A percentile compares a stretch with the other conserved stretches of the same genome.
Evolutionary conservation across 2,113 vertebrate species (phyloP).

Genomic region (Eudyptes chrysolophus): DNA sequence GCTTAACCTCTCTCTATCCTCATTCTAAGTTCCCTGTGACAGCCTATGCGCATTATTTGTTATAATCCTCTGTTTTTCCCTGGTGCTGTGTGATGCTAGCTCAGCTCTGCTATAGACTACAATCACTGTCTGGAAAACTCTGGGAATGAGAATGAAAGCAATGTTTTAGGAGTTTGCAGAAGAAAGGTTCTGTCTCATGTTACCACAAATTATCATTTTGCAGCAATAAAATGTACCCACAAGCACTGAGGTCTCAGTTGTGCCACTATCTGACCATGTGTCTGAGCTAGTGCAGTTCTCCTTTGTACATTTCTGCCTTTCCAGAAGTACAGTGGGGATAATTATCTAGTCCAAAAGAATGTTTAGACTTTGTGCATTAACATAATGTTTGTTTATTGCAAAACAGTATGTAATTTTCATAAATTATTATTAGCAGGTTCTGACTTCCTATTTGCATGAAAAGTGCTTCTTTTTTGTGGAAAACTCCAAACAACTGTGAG

Average conservation of each 20-base stretch:
- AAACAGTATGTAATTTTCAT: not conserved
- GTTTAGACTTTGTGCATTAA: not conserved
- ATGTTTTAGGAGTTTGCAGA: not conserved
- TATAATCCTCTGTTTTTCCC: not conserved
- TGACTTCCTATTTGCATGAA: not conserved
- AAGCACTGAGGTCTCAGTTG: not conserved
- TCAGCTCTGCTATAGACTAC: not conserved
- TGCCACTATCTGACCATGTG: not conserved
- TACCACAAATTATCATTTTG: not conserved
- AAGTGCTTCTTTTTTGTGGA: not conserved
- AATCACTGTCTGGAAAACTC: not conserved
- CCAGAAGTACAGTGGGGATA: not conserved
- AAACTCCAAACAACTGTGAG: not conserved
- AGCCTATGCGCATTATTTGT: not conserved
- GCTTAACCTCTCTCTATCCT: not conserved
- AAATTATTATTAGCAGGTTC: not conserved
- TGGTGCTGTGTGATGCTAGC: not conserved
- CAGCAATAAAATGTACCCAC: not conserved
- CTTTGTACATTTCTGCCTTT: not conserved
- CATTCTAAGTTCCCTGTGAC: not conserved
- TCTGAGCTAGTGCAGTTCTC: not conserved
- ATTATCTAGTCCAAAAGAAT: not conserved
- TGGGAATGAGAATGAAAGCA: not conserved
- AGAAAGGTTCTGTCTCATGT: not conserved
- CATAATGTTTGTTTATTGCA: not conserved